Conservation (phyloP, 2,888 invertebrate species). For the Xiphydria camelus region DNA sequence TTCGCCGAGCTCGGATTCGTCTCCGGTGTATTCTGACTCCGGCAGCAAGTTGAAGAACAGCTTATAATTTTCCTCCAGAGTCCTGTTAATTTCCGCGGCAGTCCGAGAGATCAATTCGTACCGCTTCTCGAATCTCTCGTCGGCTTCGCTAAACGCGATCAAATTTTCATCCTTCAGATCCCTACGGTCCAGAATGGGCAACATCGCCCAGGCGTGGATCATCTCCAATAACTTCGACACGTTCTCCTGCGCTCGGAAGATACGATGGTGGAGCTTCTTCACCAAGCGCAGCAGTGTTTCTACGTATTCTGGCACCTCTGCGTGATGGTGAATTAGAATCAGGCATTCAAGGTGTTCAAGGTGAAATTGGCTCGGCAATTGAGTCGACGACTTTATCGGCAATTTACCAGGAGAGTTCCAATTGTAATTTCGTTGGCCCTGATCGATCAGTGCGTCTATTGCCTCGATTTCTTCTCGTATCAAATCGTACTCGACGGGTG, state of each 20-base stretch:
- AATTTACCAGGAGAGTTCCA: constrained; percentile 82
- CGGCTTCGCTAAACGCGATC: constrained; percentile 64
- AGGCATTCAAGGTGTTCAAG: too few species aligned
- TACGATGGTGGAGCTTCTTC: constrained; percentile 71
- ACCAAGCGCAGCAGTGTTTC: constrained; percentile 69
- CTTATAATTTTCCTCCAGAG: constrained; percentile 69
- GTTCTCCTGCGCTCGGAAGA: constrained; percentile 70
- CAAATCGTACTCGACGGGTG: constrained; percentile 76
- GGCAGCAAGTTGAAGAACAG: constrained; percentile 70
- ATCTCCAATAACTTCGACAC: constrained; percentile 62
- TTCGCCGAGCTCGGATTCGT: constrained; percentile 29
- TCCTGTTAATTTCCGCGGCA: constrained; percentile 62
- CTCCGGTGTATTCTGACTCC: constrained; percentile 46
- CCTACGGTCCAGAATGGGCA: constrained; percentile 76
- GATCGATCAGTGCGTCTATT: constrained; percentile 73
- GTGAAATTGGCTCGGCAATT: neutral
- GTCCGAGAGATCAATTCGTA: constrained; percentile 60
- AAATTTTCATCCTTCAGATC: constrained; percentile 65
- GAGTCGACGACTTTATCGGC: neutral
- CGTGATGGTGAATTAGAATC: too few species aligned
- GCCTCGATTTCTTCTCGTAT: constrained; percentile 74
- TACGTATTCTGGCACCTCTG: constrained; percentile 70
- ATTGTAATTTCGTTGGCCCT: constrained; percentile 70
- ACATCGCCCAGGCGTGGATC: constrained; percentile 72
- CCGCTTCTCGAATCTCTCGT: constrained; percentile 62